A percentile compares a stretch with the other conserved stretches of the same genome.
These are phyloP conservation scores for Prosopocoilus inquinatus DNA, from an alignment of 2,888 invertebrate species.

Conservation along the genomic window DNA sequence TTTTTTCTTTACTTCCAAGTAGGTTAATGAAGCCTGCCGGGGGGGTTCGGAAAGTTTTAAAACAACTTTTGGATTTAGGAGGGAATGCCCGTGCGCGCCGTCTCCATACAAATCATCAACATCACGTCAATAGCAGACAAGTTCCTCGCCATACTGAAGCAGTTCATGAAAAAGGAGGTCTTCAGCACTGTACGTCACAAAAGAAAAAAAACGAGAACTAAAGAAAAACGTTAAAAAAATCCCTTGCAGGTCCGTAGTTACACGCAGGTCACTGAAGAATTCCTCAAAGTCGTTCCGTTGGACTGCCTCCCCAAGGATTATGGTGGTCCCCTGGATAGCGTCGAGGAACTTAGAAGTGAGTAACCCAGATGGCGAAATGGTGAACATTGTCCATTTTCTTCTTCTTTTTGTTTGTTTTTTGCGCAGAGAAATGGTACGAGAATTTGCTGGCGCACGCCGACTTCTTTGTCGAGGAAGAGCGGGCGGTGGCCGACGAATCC, in stretches of 20 bases:
- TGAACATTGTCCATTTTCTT: too few relatives aligned
- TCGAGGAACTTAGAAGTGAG: constrained; percentile 8
- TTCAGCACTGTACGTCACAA: constrained; percentile 48
- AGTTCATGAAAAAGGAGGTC: constrained; percentile 69
- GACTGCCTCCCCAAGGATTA: constrained; percentile 21
- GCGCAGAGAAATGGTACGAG: neutral
- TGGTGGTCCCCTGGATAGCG: constrained; percentile 10
- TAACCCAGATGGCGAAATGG: neutral
- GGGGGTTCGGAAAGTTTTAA: neutral
- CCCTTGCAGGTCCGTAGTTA: too few relatives aligned
- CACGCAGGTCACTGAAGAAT: too few relatives aligned
- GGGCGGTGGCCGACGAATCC: constrained; percentile 57
- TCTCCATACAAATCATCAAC: constrained; percentile 67
- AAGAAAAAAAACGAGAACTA: too few relatives aligned
- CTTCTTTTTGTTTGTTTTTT: neutral
- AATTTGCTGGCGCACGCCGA: constrained; percentile 38
- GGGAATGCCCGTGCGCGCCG: constrained; percentile 63
- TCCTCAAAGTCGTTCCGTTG: constrained; percentile 13
- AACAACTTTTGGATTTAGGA: constrained; percentile 57
- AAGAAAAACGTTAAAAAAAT: too few relatives aligned
- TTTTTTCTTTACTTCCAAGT: constrained; percentile 66
- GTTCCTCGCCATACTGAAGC: constrained; percentile 63
- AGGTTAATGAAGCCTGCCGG: constrained; percentile 1
- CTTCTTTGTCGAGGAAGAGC: constrained; percentile 52
- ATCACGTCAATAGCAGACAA: constrained; percentile 68